Evolutionary conservation across 2,797 vertebrate species (phyloP).

Genomic region (Morelia viridis): DNA sequence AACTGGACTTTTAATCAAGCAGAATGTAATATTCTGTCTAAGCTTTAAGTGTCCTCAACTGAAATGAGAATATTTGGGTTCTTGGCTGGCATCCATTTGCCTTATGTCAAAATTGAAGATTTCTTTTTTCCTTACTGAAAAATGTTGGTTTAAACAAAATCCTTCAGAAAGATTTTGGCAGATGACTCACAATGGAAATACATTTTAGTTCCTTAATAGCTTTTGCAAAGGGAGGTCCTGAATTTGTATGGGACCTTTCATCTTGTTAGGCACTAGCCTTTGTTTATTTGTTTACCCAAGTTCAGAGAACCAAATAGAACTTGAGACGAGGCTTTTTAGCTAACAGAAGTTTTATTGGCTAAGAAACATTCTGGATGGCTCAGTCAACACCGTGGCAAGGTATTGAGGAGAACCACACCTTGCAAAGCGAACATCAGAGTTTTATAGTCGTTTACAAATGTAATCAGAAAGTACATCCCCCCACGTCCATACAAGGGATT

Average conservation of each 20-base stretch:
- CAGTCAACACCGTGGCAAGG: no score
- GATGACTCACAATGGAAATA: not conserved
- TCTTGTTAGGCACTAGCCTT: no score
- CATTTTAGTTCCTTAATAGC: conserved; percentile 10
- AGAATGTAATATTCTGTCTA: not conserved
- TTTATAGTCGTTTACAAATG: no score
- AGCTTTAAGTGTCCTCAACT: not conserved
- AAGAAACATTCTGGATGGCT: no score
- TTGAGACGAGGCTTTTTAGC: no score
- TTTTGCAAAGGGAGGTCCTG: not conserved
- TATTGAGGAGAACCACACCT: no score
- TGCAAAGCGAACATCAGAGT: no score
- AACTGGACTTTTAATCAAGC: not conserved
- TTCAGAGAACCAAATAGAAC: no score
- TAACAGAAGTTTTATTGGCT: no score
- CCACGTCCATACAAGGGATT: no score
- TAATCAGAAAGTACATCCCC: no score
- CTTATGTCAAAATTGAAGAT: conserved; percentile 12
- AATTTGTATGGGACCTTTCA: not conserved
- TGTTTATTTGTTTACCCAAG: no score
- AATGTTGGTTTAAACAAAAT: not conserved
- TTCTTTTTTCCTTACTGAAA: conserved; percentile 33
- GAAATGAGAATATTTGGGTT: not conserved
- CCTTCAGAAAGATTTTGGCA: conserved; percentile 1
- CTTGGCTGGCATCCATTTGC: conserved; percentile 20